Conservation (phyloP, 2,888 invertebrate genomes). For the Trissolcus japonicus region DNA sequence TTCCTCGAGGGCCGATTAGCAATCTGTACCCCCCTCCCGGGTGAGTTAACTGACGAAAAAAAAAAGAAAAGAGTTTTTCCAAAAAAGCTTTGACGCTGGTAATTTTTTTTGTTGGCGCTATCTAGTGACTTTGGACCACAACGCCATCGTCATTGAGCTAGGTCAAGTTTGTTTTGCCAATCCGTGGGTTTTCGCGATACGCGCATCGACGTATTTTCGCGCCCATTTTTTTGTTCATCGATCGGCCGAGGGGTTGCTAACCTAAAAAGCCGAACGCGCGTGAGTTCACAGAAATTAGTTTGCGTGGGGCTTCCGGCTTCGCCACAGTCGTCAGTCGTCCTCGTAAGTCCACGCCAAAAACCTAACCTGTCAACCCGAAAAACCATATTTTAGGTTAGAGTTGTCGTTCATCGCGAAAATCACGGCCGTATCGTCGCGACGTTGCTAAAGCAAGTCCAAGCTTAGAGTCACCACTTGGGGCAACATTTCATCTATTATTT, state of each 20-base stretch:
- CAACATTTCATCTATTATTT: too few species aligned
- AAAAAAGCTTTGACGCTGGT: too few species aligned
- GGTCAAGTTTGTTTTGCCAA: slow-evolving; percentile 37
- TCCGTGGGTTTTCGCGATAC: background rate
- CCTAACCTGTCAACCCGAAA: background rate
- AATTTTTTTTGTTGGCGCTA: background rate
- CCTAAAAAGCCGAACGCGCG: background rate
- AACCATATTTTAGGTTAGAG: too few species aligned
- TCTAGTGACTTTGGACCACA: slow-evolving; percentile 11
- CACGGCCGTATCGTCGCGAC: too few species aligned
- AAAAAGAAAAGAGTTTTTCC: background rate
- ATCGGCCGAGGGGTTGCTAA: background rate
- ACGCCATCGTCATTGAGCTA: slow-evolving; percentile 33
- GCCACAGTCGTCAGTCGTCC: background rate
- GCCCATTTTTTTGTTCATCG: slow-evolving; percentile 4
- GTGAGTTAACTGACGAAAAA: background rate
- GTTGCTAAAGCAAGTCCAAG: too few species aligned
- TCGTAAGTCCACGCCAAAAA: slow-evolving; percentile 1
- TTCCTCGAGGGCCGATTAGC: slow-evolving; percentile 1
- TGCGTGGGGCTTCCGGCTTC: background rate
- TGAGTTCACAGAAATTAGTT: background rate
- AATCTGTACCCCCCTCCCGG: background rate
- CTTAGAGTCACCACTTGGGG: too few species aligned
- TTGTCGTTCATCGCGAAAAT: too few species aligned
- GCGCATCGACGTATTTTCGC: slow-evolving; percentile 5